Evolutionary conservation across 2,888 invertebrate genomes (phyloP), one percentile per base, ranked within the genome.

Genomic region (Drosophila neotestacea): DNA sequence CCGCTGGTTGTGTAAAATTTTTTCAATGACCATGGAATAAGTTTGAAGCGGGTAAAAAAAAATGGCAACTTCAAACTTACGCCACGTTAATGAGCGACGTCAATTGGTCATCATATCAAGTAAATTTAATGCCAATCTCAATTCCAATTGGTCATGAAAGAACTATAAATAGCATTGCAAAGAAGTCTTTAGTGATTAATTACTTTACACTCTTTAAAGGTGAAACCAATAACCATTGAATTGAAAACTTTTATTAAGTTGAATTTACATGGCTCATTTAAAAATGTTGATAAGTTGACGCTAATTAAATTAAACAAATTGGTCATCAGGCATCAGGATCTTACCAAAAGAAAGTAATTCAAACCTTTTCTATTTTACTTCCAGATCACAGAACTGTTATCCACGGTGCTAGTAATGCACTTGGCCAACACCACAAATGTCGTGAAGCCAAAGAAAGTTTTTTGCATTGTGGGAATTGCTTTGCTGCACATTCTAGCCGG

Each of bases 401-500:
- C 95, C 27, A 94, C 95, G 4, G 89, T 93, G 47, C 88, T 95
- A 78, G 94, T 95, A 13, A 90, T 95, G 81, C 93, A 94, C 80
- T 91, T 95, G 80, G 93, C 94, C 28, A 94, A 94, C 85, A 90
- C 90, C n/a, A 93, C 93, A 56, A 93, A 93, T 74, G 80, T 90
- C 1, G 91, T 94, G 42, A 94, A 94, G 11, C 93, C 94, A 28
- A 93, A 94, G 82, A 94, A 94, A 80, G 93, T 94, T n/a, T 92
- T 95, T 52, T 91, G 93, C 70, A 94, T 95, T 76, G 93, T 94
- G 48, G 94, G 94, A 36, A 94, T 95, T 70, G 94, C 94, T 3
- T 83, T 94, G 44, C 89, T 95, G 54, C 95, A 95, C 87, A 94
- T 95, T 71, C 90, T 94, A 39, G 94, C 94, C 47, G 94, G 94